Evolutionary conservation across 2,113 vertebrate species (phyloP).

Genomic region (Chaetodon trifascialis): DNA sequence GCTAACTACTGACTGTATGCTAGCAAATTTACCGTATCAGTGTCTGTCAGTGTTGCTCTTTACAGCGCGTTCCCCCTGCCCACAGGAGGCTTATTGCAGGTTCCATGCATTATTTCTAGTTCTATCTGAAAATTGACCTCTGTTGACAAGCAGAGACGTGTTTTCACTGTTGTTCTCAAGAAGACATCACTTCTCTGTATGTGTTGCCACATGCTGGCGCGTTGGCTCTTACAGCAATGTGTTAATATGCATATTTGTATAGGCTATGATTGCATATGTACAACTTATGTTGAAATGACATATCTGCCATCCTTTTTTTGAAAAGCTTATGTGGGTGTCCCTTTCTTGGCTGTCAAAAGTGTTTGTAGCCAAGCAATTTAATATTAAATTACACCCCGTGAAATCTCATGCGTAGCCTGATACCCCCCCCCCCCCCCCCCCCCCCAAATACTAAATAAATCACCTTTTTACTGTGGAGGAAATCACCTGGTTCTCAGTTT

Average conservation of each 20-base stretch:
- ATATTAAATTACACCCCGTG: constrained; percentile 73
- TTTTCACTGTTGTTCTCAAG: constrained; percentile 3
- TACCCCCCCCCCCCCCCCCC: constrained; percentile 57
- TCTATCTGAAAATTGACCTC: constrained; percentile 12
- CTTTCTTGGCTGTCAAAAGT: constrained; percentile 46
- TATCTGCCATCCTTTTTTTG: constrained; percentile 36
- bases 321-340: constrained; percentile 47
- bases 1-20: background rate
- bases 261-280: constrained; percentile 27
- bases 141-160: background rate
- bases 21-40: background rate
- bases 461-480: constrained; percentile 68
- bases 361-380: constrained; percentile 66
- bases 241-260: constrained; percentile 41
- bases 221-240: constrained; percentile 26
- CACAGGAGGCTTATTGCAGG: background rate
- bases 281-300: constrained; percentile 48
- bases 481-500: constrained; percentile 36
- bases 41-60: background rate
- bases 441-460: constrained; percentile 73
- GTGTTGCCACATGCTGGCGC: constrained; percentile 32
- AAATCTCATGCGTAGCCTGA: constrained; percentile 61
- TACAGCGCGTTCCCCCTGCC: background rate
- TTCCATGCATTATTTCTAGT: constrained; percentile 5
- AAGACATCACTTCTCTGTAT: constrained; percentile 24